A percentile compares a stretch with the other conserved stretches of the same genome.
phyloP scores from a whole-genome alignment of 2,888 invertebrate genomes.

The Lithophane ornitopus region DNA sequence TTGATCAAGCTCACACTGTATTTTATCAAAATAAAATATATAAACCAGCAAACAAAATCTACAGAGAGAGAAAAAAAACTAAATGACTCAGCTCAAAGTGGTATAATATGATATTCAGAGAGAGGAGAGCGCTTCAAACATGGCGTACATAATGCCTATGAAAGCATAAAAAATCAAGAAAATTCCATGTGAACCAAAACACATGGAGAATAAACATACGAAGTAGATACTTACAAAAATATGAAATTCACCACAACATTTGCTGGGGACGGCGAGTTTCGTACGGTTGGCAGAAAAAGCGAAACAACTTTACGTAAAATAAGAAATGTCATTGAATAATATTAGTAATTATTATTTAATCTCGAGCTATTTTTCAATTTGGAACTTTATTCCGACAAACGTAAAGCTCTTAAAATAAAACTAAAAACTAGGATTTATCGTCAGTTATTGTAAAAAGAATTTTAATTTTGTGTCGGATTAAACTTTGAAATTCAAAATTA shows the following conservation, averaged over 20 bases:
- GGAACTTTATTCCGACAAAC: too few relatives aligned
- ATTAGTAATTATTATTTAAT: neutral
- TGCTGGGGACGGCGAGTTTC: constrained; percentile 84
- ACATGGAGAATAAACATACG: constrained; percentile 90
- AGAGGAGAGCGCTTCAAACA: constrained; percentile 83
- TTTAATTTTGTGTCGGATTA: too few relatives aligned
- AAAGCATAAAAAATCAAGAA: constrained; percentile 90
- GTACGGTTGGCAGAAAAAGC: constrained; percentile 76
- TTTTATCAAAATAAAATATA: constrained; percentile 48
- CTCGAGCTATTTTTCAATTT: too few relatives aligned
- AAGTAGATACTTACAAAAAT: constrained; percentile 91
- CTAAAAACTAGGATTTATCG: too few relatives aligned
- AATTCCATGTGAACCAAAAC: constrained; percentile 90
- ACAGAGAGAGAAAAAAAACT: constrained; percentile 72
- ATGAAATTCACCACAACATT: constrained; percentile 91
- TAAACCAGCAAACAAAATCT: constrained; percentile 36
- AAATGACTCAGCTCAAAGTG: constrained; percentile 84
- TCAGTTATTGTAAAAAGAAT: too few relatives aligned
- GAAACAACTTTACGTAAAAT: constrained; percentile 24
- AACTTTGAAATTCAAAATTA: too few relatives aligned
- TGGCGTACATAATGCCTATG: constrained; percentile 86
- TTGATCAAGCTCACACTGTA: constrained; percentile 5
- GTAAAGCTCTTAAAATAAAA: too few relatives aligned
- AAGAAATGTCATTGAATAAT: neutral
- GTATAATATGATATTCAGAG: constrained; percentile 87